phyloP scores from a whole-genome alignment of 2,797 vertebrate species.

The Phataginus tetradactyla region DNA sequence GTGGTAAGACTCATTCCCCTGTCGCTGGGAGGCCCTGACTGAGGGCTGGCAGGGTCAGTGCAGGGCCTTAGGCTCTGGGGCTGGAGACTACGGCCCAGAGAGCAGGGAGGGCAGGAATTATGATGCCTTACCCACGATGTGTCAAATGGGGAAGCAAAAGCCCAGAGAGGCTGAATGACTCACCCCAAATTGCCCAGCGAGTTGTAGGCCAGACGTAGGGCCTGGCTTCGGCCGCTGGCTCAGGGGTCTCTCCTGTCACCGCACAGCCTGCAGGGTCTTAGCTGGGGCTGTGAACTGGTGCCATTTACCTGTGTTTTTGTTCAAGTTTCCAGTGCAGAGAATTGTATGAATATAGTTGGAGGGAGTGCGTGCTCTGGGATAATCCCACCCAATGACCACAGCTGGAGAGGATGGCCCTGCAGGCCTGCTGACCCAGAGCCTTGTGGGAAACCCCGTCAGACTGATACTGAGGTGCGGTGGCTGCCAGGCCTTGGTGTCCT shows the following conservation, averaged over 20 bases:
- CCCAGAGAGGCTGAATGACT: neutral
- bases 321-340: neutral
- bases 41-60: neutral
- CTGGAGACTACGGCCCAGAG: neutral
- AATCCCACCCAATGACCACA: neutral
- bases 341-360: neutral
- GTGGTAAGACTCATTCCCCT: rapidly evolving
- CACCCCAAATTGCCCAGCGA: neutral
- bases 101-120: neutral
- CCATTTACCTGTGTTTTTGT: neutral
- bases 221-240: neutral
- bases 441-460: neutral
- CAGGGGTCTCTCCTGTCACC: neutral
- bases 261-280: neutral
- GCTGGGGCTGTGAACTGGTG: neutral
- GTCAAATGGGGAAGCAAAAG: neutral
- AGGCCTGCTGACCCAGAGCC: neutral
- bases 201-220: neutral
- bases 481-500: neutral
- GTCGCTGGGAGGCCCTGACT: neutral
- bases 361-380: neutral
- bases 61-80: neutral
- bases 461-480: rapidly evolving
- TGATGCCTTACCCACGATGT: neutral
- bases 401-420: neutral